Conservation (phyloP, 2,888 invertebrate genomes). For the Orgyia antiqua region DNA sequence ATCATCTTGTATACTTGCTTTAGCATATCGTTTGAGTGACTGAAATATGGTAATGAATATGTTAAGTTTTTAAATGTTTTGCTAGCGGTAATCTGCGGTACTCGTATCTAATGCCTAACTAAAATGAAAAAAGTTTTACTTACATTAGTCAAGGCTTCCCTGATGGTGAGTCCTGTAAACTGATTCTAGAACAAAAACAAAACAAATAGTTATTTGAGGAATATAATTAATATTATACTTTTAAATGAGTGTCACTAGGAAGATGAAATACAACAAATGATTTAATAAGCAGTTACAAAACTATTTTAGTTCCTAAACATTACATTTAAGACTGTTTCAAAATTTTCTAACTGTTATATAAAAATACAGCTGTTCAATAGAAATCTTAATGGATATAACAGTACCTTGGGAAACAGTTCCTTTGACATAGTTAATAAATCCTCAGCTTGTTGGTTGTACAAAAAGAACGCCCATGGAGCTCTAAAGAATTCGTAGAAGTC, state of each 20-base stretch:
- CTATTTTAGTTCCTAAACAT: no score
- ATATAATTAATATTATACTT: no score
- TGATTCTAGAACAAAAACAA: slow-evolving; percentile 33
- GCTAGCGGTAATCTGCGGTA: no score
- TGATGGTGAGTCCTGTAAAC: slow-evolving; percentile 39
- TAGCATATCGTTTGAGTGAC: slow-evolving; percentile 24
- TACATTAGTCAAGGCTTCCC: slow-evolving; percentile 36
- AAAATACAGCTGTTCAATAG: no score
- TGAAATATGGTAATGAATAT: slow-evolving; percentile 13
- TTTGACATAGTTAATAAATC: slow-evolving; percentile 64
- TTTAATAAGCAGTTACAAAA: no score
- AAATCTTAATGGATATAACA: slow-evolving; percentile 1
- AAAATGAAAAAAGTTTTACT: slow-evolving; percentile 12
- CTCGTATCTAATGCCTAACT: no score
- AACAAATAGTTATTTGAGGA: no score
- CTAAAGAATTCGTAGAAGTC: slow-evolving; percentile 83
- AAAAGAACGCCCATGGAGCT: slow-evolving; percentile 80
- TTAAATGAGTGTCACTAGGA: no score
- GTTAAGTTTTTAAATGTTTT: no score
- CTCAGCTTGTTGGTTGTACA: slow-evolving; percentile 79
- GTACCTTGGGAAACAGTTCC: slow-evolving; percentile 59
- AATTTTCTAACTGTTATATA: no score
- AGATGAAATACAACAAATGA: no score
- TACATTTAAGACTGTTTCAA: no score
- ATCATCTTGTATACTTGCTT: slow-evolving; percentile 34